Conservation (phyloP, 2,113 vertebrate genomes). For the Barbus barbus region DNA sequence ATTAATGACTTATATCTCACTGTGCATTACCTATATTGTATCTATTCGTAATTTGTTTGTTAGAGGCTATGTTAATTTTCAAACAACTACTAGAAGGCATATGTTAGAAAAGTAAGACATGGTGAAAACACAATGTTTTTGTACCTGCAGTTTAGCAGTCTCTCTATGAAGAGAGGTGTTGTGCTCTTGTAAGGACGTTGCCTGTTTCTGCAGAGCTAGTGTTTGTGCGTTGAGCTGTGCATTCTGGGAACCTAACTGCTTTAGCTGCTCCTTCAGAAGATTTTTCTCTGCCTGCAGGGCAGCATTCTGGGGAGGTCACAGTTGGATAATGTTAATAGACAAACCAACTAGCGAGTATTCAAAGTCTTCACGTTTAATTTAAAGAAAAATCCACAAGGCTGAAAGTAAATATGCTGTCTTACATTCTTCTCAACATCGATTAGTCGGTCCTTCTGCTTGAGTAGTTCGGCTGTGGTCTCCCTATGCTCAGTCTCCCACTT, state of each 20-base stretch:
- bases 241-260: constrained; percentile 89
- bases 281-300: constrained; percentile 88
- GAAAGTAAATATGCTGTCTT: constrained; percentile 56
- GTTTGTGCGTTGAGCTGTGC: constrained; percentile 86
- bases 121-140: no score
- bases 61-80: no score
- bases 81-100: no score
- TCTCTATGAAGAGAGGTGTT: constrained; percentile 88
- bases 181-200: constrained; percentile 87
- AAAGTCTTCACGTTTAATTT: no score
- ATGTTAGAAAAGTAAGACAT: no score
- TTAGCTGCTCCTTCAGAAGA: constrained; percentile 87
- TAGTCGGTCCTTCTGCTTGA: constrained; percentile 88
- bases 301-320: constrained; percentile 79
- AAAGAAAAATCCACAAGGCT: no score
- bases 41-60: no score
- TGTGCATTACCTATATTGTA: no score
- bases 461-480: constrained; percentile 84
- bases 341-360: no score
- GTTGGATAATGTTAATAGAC: no score
- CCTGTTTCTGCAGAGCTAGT: constrained; percentile 86
- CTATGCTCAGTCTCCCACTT: constrained; percentile 68
- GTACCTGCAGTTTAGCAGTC: constrained; percentile 91
- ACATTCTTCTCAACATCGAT: constrained; percentile 93
- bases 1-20: no score